Evolutionary conservation across 37 sponge, comb jelly and placozoan genomes (phyloP), one percentile per base, ranked within the genome.

Genomic region (Axinella damicornis): DNA sequence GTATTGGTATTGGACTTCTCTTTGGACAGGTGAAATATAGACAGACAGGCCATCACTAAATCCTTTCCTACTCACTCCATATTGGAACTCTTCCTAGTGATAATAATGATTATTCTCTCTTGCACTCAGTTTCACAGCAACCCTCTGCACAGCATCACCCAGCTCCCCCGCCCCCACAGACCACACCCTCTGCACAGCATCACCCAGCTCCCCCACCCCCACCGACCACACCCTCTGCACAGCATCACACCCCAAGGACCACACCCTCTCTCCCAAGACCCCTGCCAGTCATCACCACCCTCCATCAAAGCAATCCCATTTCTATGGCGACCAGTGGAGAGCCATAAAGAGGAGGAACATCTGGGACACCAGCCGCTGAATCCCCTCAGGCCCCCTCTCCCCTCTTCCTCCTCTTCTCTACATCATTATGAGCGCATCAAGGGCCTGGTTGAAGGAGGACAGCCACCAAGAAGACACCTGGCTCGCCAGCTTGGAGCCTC

Each of bases 351-450:
- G 39, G 30, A 19, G 22, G 13, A 30, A 12, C 13, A 28, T 46
- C 46, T 46, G 9, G 9, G 9, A 46, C 46, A 46, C n/a, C n/a
- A n/a, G n/a, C n/a, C n/a, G 22, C 39, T 31, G 12, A 28, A 77
- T 41, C 61, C 61, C 34, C 17, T 25, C 65, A 25, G 46, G 64
- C 25, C 4, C 40, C 35, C 17, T 16, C 28, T 21, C 2, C 22
- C 31, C 34, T 31, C 30, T 2, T 31, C 22, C 30, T 32, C 69
- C 36, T 25, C 62, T 14, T 61, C 27, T 34, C 27, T 31, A 19
- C 76, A 76, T 2, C 76, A 76, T 37, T 76, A 76, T 34, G 34
- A 76, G 76, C 76, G 52, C 20, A 57, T 76, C 11, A 76, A 57
- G 6, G 76, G 57, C n/a, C 35, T 76, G 52, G 76, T 76, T 6